These are phyloP conservation scores for Hirtodrosophila duncani DNA, from an alignment of 2,888 invertebrate genomes.

Conservation along the genomic window DNA sequence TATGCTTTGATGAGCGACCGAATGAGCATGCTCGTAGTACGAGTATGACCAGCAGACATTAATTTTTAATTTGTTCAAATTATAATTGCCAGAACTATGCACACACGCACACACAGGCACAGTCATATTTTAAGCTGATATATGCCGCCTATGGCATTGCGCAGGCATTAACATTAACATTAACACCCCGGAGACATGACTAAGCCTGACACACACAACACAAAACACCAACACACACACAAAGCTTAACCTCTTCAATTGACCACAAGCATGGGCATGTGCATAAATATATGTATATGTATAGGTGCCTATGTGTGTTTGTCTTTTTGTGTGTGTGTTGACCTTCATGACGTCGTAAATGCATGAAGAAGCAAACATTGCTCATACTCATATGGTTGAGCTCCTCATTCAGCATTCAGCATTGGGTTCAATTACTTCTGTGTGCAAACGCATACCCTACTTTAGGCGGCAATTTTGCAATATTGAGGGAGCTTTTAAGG, in stretches of 20 bases:
- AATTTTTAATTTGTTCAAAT: slow-evolving; percentile 66
- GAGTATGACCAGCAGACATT: slow-evolving; percentile 65
- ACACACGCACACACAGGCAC: slow-evolving; percentile 11
- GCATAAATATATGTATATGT: not conserved
- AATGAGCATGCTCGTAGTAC: too few species aligned
- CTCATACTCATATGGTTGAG: slow-evolving; percentile 8
- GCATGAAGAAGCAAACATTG: slow-evolving; percentile 9
- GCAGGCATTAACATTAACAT: slow-evolving; percentile 56
- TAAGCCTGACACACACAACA: slow-evolving; percentile 47
- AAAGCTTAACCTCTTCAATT: slow-evolving; percentile 66
- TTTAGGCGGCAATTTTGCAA: not conserved
- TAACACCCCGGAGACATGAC: slow-evolving; percentile 57
- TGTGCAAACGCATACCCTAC: too few species aligned
- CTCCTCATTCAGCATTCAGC: slow-evolving; percentile 28
- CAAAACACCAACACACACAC: slow-evolving; percentile 34
- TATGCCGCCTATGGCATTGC: slow-evolving; percentile 30
- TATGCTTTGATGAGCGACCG: slow-evolving; percentile 65
- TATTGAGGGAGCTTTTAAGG: too few species aligned
- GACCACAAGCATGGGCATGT: slow-evolving; percentile 34
- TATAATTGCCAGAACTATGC: slow-evolving; percentile 53
- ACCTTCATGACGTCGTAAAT: slow-evolving; percentile 59
- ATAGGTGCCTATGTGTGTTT: not conserved
- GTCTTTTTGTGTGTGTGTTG: slow-evolving; percentile 36
- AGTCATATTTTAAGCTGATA: slow-evolving; percentile 23
- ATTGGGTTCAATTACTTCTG: slow-evolving; percentile 5